Evolutionary conservation across 2,888 invertebrate genomes (phyloP).

Genomic region (Schizaphis graminum): DNA sequence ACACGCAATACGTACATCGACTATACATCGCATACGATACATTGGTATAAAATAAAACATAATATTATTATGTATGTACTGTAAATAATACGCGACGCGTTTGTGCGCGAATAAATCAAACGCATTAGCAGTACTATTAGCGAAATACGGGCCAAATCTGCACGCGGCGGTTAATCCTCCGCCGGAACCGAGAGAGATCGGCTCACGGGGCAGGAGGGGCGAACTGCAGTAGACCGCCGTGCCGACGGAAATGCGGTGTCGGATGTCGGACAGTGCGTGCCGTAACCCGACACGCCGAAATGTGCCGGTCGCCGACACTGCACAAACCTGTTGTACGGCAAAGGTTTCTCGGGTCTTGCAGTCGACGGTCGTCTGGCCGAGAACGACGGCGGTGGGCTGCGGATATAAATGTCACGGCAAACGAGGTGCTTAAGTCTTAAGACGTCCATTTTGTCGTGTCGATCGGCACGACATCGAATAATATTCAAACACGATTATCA

Average conservation of each 20-base stretch:
- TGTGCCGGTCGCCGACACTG: not conserved
- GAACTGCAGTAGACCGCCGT: not conserved
- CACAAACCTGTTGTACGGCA: conserved; percentile 35
- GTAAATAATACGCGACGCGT: no score
- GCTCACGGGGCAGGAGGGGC: not conserved
- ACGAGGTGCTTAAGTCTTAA: not conserved
- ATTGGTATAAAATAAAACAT: not conserved
- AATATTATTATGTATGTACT: not conserved
- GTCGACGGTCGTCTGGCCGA: not conserved
- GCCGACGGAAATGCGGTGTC: conserved; percentile 40
- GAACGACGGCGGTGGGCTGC: not conserved
- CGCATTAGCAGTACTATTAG: not conserved
- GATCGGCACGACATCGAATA: not conserved
- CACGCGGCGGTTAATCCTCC: not conserved
- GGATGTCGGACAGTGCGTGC: conserved; percentile 12
- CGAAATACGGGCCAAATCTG: not conserved
- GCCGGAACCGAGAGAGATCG: not conserved
- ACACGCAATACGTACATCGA: not conserved
- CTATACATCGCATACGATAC: not conserved
- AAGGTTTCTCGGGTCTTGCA: not conserved
- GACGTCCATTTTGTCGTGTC: not conserved
- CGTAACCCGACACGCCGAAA: conserved; percentile 42
- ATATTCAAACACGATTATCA: not conserved
- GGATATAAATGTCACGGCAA: conserved; percentile 32
- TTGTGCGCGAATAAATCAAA: not conserved